Evolutionary conservation across 1,140 invertebrate species (phyloP), one percentile per base, ranked within the genome.

Genomic region (Lepidotrigona ventralis): DNA sequence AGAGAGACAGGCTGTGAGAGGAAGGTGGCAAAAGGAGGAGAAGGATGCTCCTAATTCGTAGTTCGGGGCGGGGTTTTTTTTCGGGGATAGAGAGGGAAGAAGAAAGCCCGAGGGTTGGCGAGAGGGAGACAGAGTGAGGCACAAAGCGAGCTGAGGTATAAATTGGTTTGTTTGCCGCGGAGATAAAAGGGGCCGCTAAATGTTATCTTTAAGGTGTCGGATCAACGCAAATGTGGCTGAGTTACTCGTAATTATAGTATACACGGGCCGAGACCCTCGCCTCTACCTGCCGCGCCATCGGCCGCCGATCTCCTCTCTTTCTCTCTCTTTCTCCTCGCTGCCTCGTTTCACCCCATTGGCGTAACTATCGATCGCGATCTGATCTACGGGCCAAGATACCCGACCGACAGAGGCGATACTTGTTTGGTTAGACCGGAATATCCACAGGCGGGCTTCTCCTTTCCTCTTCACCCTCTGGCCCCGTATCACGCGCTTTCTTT

Each of bases 151-250:
- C 93, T 93, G 93, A 92, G 92, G 93, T 94, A 94, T 94, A 94
- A 94, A 94, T 94, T 94, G 93, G 93, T 94, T 94, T 94, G 93
- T 94, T 94, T 94, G 93, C 93, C 93, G 93, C 93, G 92, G 93
- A 94, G 93, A 94, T 94, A 93, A 94, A 94, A 94, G 93, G 93
- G 93, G 92, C 93, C 93, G 93, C 93, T 94, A 94, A 94, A 94
- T 94, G 93, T 93, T 94, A 94, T 94, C 93, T 94, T 94, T 94
- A 94, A 94, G 93, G 93, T 94, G 93, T 94, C 93, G 93, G 93
- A 94, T 94, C 93, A 94, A 94, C 93, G 93, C 93, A 94, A 94
- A 94, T 94, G 93, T 94, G 93, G 92, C 93, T 94, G 93, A 94
- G 93, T 94, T 94, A 94, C 93, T 94, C 93, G 93, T 94, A 94